A percentile compares a stretch with the other conserved stretches of the same genome.
These are phyloP conservation scores for Diaphora mendica DNA, from an alignment of 2,888 invertebrate genomes.

Conservation along the genomic window DNA sequence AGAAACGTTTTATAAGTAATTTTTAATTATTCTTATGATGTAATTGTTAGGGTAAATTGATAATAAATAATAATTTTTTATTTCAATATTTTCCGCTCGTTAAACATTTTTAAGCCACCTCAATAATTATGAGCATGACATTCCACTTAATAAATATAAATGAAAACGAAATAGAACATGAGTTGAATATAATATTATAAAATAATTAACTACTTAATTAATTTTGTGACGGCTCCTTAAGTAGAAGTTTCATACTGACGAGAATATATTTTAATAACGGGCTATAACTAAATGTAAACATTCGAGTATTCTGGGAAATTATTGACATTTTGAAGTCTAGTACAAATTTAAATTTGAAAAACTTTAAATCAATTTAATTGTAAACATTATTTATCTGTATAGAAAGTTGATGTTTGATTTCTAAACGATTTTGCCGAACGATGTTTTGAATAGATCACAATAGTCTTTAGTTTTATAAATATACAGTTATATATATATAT, in stretches of 20 bases:
- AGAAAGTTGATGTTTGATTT: too few relatives aligned
- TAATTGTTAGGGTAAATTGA: background rate
- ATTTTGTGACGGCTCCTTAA: background rate
- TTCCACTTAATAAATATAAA: background rate
- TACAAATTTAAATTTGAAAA: background rate
- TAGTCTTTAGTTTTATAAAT: background rate
- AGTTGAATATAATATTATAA: background rate
- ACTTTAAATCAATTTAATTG: background rate
- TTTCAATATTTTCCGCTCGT: background rate
- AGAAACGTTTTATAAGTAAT: background rate
- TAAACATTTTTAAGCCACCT: background rate
- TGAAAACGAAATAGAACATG: background rate
- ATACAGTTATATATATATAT: background rate
- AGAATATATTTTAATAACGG: background rate
- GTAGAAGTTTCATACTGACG: background rate
- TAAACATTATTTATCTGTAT: background rate
- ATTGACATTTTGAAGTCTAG: background rate
- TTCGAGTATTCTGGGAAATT: background rate
- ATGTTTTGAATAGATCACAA: background rate
- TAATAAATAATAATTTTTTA: background rate
- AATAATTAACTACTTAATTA: background rate
- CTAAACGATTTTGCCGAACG: background rate
- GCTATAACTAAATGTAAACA: background rate
- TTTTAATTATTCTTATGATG: background rate
- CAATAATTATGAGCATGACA: slow-evolving; percentile 4